Base-by-base conservation (phyloP, 2,888 invertebrate species). In the Limulus polyphemus region DNA sequence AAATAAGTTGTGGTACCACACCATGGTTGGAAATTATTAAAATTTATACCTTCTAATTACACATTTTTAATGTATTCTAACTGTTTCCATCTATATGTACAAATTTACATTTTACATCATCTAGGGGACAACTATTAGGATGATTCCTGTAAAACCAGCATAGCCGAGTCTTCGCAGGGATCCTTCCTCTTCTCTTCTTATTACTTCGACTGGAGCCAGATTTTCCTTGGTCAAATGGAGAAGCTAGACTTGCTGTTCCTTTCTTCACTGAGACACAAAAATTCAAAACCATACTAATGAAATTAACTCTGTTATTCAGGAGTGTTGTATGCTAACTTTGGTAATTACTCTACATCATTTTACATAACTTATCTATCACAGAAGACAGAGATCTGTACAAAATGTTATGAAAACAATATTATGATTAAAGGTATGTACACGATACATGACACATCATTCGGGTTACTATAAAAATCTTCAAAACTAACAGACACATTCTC, bases 141-240 rank as follows among this genome's bases (percentile, higher is more conserved):
- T 95, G 94, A 75, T 92, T 81, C 12, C 74, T 75, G 68, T 82
- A 79, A 77, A 92, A 94, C 86, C 91, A 95, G 75, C 95, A 95
- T 11, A 72, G 69, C 46, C 72, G 70, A 2, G 74, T 75, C 65
- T 75, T 62, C n/a, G 49, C n/a, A 13, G 47, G 11, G n/a, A 56
- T 73, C 49, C 62, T 61, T 57, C 46, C 47, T 47, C 54, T 49
- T 50, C 59, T 49, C 54, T 57, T 65, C 14, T 59, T 57, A 59
- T 49, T 54, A 16, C 49, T 49, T 49, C 49, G 46, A 49, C 32
- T 48, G 48, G 60, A 59, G 17, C 48, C 55, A 49, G 47, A 10
- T 16, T 55, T 57, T 52, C 54, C 56, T 57, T 56, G 47, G 13
- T 47, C 57, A 47, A 52, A 54, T 32, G 64, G 61, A 12, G 59